Evolutionary conservation across 1,140 invertebrate species (phyloP).

Genomic region (Drosophila rhopaloa): DNA sequence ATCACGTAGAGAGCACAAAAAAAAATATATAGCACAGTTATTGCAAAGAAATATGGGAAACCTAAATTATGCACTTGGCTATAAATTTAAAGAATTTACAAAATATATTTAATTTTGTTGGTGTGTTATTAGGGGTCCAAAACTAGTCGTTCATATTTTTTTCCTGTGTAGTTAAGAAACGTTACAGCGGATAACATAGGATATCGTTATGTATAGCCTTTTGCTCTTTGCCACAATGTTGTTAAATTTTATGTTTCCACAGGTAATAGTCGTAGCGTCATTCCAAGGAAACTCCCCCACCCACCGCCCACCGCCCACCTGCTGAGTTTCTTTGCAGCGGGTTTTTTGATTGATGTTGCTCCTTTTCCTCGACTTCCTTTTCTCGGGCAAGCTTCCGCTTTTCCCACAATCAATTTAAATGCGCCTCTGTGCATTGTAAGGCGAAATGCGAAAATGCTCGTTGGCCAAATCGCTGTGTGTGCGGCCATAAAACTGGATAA

Average conservation of each 20-base stretch:
- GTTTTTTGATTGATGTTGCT: slow-evolving; percentile 79
- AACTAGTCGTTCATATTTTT: neutral
- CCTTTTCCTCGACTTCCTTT: slow-evolving; percentile 60
- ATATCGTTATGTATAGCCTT: slow-evolving; percentile 75
- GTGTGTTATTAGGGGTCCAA: too few relatives aligned
- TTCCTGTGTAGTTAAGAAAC: slow-evolving; percentile 9
- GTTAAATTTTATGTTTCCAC: slow-evolving; percentile 78
- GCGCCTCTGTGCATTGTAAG: slow-evolving; percentile 77
- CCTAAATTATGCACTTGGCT: too few relatives aligned
- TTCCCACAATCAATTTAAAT: slow-evolving; percentile 78
- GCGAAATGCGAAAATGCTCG: slow-evolving; percentile 36
- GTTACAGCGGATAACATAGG: slow-evolving; percentile 42
- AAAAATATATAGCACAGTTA: too few relatives aligned
- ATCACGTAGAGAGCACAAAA: too few relatives aligned
- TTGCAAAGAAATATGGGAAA: too few relatives aligned
- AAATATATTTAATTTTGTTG: too few relatives aligned
- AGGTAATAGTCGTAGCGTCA: slow-evolving; percentile 55
- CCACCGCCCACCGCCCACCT: slow-evolving; percentile 27
- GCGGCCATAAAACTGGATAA: slow-evolving; percentile 54
- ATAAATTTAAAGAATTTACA: too few relatives aligned
- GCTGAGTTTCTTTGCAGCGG: slow-evolving; percentile 51
- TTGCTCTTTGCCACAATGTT: slow-evolving; percentile 52
- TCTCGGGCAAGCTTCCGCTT: slow-evolving; percentile 21
- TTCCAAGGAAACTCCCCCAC: slow-evolving; percentile 20
- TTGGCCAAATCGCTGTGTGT: slow-evolving; percentile 63